Evolutionary conservation across 2,113 vertebrate genomes (phyloP), one percentile per base, ranked within the genome.

Genomic region (Ploceus nigricollis): DNA sequence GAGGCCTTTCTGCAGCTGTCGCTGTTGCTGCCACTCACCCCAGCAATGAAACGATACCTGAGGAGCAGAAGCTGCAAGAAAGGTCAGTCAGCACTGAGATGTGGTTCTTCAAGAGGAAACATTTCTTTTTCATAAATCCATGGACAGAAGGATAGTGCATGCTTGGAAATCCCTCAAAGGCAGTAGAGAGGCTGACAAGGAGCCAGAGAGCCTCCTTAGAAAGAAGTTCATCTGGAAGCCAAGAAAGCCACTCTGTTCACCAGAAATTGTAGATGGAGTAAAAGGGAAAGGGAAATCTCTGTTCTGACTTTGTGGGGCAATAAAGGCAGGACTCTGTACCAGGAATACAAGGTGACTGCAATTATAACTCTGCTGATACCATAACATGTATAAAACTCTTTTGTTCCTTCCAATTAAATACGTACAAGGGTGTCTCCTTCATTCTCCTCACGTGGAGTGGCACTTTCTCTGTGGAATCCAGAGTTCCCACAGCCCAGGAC

Each of bases 271-370:
- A 64, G 35, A 44, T 4, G 0, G 4, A 83, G 31, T 31, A 6
- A 76, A 87, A 83, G 14, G 13, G 61, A 93, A 95, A 94, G 42
- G 37, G 47, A 91, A 93, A 63, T 15, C 31, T 73, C 69, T 64
- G 57, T 66, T 81, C 48, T 58, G 44, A 54, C 30, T 76, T 75
- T 4, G 0, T 7, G 9, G 58, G 64, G 60, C 86, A 93, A 83
- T 96, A 92, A 93, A 94, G 25, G 24, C 71, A 92, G 94, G 95
- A 97, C 94, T 96, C 83, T 93, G 94, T n/a, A 89, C 86, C 8
- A 16, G 4, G 28, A 77, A 85, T 7, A 40, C 20, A n/a, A 80
- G 37, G 66, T 27, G 14, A 57, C 18, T 39, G 73, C 48, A 47
- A 24, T 64, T 71, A 60, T 3, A 37, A 8, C 25, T 35, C 45